Conservation (phyloP, 2,113 vertebrate genomes). For the Nyctibius bracteatus region DNA sequence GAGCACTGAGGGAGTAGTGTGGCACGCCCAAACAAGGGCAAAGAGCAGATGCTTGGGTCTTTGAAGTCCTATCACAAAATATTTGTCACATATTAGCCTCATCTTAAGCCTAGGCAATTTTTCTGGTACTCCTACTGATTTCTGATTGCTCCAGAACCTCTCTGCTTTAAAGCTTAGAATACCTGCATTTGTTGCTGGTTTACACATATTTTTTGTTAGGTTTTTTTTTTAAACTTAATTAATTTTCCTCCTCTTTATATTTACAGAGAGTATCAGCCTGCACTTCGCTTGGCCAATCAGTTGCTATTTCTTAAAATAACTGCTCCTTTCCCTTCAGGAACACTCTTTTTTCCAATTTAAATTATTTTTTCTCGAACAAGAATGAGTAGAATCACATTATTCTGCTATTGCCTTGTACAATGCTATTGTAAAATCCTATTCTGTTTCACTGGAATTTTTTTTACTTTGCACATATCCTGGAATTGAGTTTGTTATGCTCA, state of each 20-base stretch:
- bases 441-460: neutral
- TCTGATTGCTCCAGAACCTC: neutral
- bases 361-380: neutral
- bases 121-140: neutral
- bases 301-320: neutral
- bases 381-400: neutral
- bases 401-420: neutral
- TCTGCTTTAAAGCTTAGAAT: neutral
- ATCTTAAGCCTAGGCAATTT: neutral
- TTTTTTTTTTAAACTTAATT: neutral
- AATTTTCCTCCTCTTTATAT: neutral
- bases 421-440: neutral
- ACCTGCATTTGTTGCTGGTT: neutral
- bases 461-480: neutral
- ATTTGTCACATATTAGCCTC: neutral
- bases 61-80: neutral
- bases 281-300: neutral
- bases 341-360: neutral
- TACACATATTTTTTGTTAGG: neutral
- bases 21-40: neutral
- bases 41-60: neutral
- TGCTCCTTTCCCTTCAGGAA: neutral
- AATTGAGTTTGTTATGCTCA: neutral
- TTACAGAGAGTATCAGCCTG: neutral
- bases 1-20: neutral